Base-by-base conservation (phyloP, 1,140 invertebrate species). In the Andricus grossulariae region DNA sequence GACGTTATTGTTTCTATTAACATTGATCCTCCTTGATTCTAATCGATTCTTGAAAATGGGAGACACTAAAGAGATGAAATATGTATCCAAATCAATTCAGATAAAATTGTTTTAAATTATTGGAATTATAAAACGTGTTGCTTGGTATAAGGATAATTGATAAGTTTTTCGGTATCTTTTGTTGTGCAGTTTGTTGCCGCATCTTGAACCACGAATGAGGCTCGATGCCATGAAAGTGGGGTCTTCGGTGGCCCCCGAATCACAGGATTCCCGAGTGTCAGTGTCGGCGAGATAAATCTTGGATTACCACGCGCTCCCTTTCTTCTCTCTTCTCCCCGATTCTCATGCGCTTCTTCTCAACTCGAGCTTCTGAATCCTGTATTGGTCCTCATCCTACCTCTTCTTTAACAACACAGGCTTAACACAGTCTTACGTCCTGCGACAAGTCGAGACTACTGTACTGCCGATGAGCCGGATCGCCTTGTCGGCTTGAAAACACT, bases 231-330 rank as follows among this genome's bases (percentile, higher is more conserved):
- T 55, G 75, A 76, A 79, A 66, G 51, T 75, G 51, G 71, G 80
- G 76, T 21, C 25, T 60, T 32, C 81, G 77, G 78, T 81, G 80
- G 82, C 80, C 83, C 82, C 76, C 74, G 76, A 80, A 83, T 82
- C 79, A 81, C 60, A 75, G 72, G 72, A 83, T 82, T 81, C 77
- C 79, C 74, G 73, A 77, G 75, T 80, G 82, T 87, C 83, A 82
- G 77, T 84, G 83, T 81, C 86, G 82, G 71, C 82, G 84, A 88
- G 87, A 91, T 91, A 91, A 90, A 90, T 90, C 89, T 89, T 87
- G 89, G 90, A 91, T 91, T 91, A 91, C 86, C 86, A 86, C 85
- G 81, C 76, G 82, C 79, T 78, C 71, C 81, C 80, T 75, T 80
- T 85, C 72, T 54, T n/a, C 75, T 78, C 77, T 82, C 72, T 60